Percentiles rank a stretch among this genome's conserved stretches.
Evolutionary conservation across 2,113 vertebrate species (phyloP).

Genomic region (Pygoscelis antarcticus): DNA sequence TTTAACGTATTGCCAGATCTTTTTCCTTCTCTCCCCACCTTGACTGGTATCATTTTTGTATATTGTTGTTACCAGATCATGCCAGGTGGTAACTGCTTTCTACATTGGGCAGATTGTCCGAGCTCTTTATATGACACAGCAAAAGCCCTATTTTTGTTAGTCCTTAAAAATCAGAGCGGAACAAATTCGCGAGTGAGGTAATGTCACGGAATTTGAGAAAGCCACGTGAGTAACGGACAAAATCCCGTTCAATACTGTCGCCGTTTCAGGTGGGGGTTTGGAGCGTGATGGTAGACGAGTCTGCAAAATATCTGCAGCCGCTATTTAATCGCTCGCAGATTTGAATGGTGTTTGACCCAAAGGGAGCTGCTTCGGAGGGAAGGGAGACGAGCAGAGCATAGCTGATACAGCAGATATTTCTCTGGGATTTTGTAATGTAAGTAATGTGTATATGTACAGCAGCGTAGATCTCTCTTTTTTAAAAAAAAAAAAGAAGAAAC

Average conservation of each 20-base stretch:
- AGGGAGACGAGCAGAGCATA: rapidly evolving
- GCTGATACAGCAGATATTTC: not conserved
- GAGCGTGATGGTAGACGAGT: rapidly evolving
- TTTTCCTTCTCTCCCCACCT: not conserved
- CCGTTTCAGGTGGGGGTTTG: not conserved
- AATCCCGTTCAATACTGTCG: rapidly evolving
- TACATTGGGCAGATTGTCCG: not conserved
- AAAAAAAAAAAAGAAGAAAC: not conserved
- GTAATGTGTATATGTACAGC: conserved; percentile 52
- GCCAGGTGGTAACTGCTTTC: not conserved
- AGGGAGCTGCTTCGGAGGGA: not conserved
- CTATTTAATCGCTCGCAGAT: not conserved
- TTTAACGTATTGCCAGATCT: rapidly evolving
- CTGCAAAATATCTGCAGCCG: not conserved
- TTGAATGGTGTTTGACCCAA: not conserved
- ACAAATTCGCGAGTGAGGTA: rapidly evolving
- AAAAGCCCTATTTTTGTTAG: not conserved
- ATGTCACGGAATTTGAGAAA: rapidly evolving
- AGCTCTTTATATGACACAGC: not conserved
- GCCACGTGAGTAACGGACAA: rapidly evolving
- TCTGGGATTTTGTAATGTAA: conserved; percentile 18
- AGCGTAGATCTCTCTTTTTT: not conserved
- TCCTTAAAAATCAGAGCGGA: not conserved
- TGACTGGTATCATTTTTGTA: not conserved
- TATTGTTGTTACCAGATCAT: rapidly evolving